Evolutionary conservation across 2,888 invertebrate genomes (phyloP), one percentile per base, ranked within the genome.

Genomic region (Poecilobothrus nobilitatus): DNA sequence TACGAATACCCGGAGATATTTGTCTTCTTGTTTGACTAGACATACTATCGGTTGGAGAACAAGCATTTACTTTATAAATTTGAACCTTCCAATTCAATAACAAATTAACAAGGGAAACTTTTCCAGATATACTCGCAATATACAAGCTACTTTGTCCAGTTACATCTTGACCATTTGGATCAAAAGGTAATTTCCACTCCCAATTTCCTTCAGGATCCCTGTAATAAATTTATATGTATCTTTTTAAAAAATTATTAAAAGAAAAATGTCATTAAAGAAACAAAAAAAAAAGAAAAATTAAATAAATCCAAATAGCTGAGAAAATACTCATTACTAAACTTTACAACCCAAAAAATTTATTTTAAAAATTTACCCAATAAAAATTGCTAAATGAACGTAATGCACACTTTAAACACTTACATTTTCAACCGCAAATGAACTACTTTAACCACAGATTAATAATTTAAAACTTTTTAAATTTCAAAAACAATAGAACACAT

Each of bases 81-180:
- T 86, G 87, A 0, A 91, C 86, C 76, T 86, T 85, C 81, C 89
- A 89, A 76, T 88, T 88, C 27, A 95, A 84, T 71, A 96, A 84
- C 10, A 89, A 85, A 72, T 91, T 90, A 0, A 93, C 88, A 67
- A 95, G 86, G 70, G 89, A 87, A 70, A 87, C 84, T 80, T 94
- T 93, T 22, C 94, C 94, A 68, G 92, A 86, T 70, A 91, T 86
- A 78, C 94, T 91, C 15, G 97, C 94, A 71, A 95, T 88, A 81
- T 96, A 96, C 15, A 98, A 84, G 68, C 95, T 90, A 71, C 91
- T 96, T 82, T 96, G 95, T 0, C 94, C 94, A 37, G 92, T 91
- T 5, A 91, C 92, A 82, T 95, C 95, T 73, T 90, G 87, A 65
- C 91, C 89, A 82, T 98, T 98, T 66, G 97, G 87, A 82, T 97